These are phyloP conservation scores for Brachyalestes nurse DNA, from an alignment of 2,797 vertebrate genomes.

Conservation along the genomic window DNA sequence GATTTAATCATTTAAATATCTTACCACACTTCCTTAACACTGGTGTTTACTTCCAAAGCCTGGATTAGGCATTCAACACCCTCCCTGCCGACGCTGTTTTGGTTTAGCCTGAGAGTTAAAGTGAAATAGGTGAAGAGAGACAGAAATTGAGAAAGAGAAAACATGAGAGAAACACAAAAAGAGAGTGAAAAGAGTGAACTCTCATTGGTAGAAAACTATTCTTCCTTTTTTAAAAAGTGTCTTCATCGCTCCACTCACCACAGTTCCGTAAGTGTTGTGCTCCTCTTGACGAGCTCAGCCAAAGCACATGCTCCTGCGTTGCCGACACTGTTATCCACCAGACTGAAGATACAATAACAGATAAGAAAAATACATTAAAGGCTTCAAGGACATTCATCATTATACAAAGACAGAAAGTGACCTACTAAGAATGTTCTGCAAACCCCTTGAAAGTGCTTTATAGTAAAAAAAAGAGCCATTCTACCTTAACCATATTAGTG, in stretches of 20 bases:
- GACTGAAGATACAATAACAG: constrained; percentile 64
- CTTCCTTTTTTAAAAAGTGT: background rate
- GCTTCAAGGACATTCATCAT: background rate
- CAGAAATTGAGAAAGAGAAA: background rate
- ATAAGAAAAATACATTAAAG: background rate
- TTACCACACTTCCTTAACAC: constrained; percentile 83
- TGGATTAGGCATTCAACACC: constrained; percentile 79
- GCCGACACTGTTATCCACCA: constrained; percentile 85
- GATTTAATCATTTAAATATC: constrained; percentile 15
- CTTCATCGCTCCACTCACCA: constrained; percentile 75
- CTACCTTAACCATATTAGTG: constrained; percentile 87
- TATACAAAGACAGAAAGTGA: background rate
- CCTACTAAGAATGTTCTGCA: background rate
- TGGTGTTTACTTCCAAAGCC: constrained; percentile 75
- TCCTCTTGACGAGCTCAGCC: constrained; percentile 78
- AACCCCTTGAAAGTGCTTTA: background rate
- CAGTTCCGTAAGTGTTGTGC: constrained; percentile 75
- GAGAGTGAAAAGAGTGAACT: background rate
- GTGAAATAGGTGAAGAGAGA: constrained; percentile 12
- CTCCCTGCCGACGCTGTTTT: constrained; percentile 78
- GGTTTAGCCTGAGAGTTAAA: constrained; percentile 76
- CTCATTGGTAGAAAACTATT: background rate
- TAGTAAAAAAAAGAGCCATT: background rate
- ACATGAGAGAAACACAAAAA: background rate
- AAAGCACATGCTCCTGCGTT: constrained; percentile 78